Evolutionary conservation across 2,888 invertebrate species (phyloP).

Genomic region (Leistus spinibarbis): DNA sequence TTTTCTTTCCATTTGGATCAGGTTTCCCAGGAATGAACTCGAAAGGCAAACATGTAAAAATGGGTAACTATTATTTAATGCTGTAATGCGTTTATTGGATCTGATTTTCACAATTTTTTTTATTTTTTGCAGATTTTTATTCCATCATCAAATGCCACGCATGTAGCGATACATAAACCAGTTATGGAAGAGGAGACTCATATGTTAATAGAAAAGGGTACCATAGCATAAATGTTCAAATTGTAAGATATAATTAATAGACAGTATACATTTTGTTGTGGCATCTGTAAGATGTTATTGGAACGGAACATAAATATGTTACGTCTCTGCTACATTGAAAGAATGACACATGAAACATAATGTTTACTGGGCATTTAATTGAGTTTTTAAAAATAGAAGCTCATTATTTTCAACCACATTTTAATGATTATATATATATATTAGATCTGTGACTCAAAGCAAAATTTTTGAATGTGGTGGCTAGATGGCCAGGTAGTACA

Average conservation of each 20-base stretch:
- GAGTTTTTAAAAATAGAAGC: no score
- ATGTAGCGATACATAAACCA: not conserved
- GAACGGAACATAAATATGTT: not conserved
- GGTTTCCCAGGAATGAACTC: not conserved
- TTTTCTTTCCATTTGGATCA: not conserved
- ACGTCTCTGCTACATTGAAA: not conserved
- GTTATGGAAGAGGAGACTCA: not conserved
- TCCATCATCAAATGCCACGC: not conserved
- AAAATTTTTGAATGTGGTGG: not conserved
- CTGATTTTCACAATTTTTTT: not conserved
- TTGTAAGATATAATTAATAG: not conserved
- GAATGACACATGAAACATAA: no score
- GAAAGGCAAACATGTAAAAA: not conserved
- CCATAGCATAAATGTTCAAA: constrained; percentile 1
- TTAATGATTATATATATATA: not conserved
- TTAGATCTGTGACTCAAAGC: constrained; percentile 2
- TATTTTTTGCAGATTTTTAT: not conserved
- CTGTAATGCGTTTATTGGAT: not conserved
- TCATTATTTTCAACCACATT: no score
- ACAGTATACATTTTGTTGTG: no score
- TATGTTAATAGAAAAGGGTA: constrained; percentile 10
- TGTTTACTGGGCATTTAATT: no score
- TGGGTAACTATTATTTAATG: not conserved
- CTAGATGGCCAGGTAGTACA: constrained; percentile 22
- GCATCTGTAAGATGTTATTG: not conserved